Conservation (phyloP, 2,888 invertebrate species). For the Galeruca laticollis region DNA sequence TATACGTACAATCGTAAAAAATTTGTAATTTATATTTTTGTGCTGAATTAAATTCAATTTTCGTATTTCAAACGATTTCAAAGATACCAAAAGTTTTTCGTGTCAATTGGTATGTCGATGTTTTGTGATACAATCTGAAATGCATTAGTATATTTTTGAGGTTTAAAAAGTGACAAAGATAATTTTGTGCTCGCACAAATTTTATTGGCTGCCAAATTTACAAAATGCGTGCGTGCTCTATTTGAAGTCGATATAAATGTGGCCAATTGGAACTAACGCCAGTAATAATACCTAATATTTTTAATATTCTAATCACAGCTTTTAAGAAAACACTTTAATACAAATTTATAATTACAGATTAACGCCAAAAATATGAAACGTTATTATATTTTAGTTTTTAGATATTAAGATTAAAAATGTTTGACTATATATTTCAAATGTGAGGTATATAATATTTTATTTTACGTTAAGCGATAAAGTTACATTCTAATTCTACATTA, state of each 20-base stretch:
- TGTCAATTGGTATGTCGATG: too few relatives aligned
- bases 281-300: constrained; percentile 5
- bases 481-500: not conserved
- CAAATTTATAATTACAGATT: too few relatives aligned
- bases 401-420: not conserved
- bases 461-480: not conserved
- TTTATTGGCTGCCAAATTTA: constrained; percentile 49
- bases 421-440: not conserved
- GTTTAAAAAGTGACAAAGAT: too few relatives aligned
- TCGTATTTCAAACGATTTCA: too few relatives aligned
- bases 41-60: too few relatives aligned
- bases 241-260: constrained; percentile 4
- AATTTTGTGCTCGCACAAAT: constrained; percentile 37
- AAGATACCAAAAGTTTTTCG: too few relatives aligned
- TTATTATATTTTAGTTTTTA: not conserved
- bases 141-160: too few relatives aligned
- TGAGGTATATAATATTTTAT: not conserved
- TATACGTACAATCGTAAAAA: too few relatives aligned
- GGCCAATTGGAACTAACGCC: constrained; percentile 9
- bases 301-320: not conserved
- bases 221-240: not conserved
- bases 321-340: not conserved
- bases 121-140: too few relatives aligned
- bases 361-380: too few relatives aligned
- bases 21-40: too few relatives aligned